phyloP scores from a whole-genome alignment of 2,888 invertebrate genomes.

The Drosophila kokeensis region DNA sequence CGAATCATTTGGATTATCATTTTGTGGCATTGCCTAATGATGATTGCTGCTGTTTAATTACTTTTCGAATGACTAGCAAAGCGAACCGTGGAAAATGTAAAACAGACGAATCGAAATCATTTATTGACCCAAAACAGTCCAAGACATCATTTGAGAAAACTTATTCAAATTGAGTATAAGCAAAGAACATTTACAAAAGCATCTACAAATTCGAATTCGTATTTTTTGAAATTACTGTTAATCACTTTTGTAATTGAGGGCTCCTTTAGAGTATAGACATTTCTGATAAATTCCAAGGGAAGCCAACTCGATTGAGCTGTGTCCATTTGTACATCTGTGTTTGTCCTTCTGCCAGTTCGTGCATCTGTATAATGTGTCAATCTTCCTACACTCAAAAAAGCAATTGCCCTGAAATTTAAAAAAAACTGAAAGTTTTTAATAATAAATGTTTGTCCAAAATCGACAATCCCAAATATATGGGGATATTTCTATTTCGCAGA shows the following conservation, averaged over 20 bases:
- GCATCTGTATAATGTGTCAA: neutral
- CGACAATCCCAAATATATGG: neutral
- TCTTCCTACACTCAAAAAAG: neutral
- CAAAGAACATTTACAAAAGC: neutral
- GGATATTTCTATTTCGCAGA: neutral
- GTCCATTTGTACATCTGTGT: neutral
- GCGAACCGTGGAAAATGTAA: constrained; percentile 4
- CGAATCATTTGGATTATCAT: constrained; percentile 70
- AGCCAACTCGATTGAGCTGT: neutral
- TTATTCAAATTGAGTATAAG: neutral
- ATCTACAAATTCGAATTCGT: neutral
- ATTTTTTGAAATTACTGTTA: no score
- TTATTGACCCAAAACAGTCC: neutral
- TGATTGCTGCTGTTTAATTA: constrained; percentile 69
- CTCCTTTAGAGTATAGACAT: neutral
- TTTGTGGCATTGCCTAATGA: constrained; percentile 77
- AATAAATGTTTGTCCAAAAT: neutral
- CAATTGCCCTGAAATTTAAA: fast-evolving
- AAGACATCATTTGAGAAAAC: neutral
- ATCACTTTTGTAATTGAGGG: neutral
- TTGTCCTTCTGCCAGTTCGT: neutral
- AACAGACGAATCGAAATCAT: constrained; percentile 1
- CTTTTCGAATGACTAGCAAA: constrained; percentile 44
- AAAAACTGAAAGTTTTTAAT: neutral
- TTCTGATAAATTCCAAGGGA: neutral